Evolutionary conservation across 2,113 vertebrate genomes (phyloP).

Genomic region (Natator depressus): DNA sequence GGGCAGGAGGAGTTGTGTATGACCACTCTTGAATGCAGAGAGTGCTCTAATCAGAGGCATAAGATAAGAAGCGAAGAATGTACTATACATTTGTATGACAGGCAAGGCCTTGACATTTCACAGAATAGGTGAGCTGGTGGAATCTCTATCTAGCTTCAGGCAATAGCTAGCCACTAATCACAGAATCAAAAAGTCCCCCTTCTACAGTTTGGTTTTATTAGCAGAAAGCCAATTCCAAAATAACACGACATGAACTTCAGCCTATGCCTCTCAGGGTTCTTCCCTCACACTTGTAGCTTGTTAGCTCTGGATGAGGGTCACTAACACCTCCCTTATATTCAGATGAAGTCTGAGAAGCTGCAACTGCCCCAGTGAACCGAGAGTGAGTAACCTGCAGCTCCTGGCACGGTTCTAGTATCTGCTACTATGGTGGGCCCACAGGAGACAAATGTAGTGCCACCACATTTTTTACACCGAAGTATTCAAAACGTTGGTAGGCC

Average conservation of each 20-base stretch:
- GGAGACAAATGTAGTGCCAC: not conserved
- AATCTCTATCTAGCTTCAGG: not conserved
- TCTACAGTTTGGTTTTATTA: not conserved
- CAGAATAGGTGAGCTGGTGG: not conserved
- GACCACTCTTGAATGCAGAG: not conserved
- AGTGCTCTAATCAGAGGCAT: not conserved
- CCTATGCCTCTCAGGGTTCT: not conserved
- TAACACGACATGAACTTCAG: not conserved
- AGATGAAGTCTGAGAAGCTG: not conserved
- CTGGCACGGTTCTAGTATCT: not conserved
- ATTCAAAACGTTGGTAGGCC: not conserved
- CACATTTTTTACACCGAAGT: not conserved
- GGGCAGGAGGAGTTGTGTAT: not conserved
- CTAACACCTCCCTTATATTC: rapidly evolving
- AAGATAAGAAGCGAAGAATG: not conserved
- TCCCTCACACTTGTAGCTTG: not conserved
- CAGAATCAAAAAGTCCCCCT: not conserved
- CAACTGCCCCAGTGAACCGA: not conserved
- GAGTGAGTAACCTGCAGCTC: not conserved
- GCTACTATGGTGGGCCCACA: not conserved
- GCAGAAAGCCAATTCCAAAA: not conserved
- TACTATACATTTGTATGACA: not conserved
- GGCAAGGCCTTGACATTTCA: not conserved
- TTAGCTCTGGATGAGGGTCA: not conserved
- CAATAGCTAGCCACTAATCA: not conserved